phyloP scores from a whole-genome alignment of 2,888 invertebrate genomes.

The Microplitis manilae region DNA sequence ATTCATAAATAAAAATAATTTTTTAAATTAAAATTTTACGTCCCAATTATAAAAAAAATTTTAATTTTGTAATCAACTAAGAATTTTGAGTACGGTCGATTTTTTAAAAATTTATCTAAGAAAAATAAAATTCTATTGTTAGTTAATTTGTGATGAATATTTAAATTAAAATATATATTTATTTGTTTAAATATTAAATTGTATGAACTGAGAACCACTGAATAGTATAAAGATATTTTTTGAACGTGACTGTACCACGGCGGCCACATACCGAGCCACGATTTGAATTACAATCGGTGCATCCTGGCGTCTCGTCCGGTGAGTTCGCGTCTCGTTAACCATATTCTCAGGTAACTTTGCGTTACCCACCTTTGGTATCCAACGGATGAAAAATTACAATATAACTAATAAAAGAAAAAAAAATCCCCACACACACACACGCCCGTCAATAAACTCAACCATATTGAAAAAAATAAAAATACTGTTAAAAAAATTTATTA shows the following conservation, averaged over 20 bases:
- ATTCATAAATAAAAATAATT: too few species aligned
- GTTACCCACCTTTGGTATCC: constrained; percentile 29
- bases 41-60: too few species aligned
- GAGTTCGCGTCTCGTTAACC: constrained; percentile 59
- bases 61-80: too few species aligned
- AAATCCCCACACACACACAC: constrained; percentile 14
- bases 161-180: neutral
- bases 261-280: constrained; percentile 60
- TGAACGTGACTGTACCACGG: constrained; percentile 55
- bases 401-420: constrained; percentile 26
- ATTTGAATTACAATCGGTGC: constrained; percentile 69
- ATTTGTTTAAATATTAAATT: neutral
- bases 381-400: constrained; percentile 25
- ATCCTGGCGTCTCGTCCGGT: constrained; percentile 60
- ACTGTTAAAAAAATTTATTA: neutral
- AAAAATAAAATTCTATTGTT: constrained; percentile 8
- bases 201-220: constrained; percentile 48
- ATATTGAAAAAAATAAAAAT: neutral
- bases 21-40: too few species aligned
- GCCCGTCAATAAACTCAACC: neutral
- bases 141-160: neutral
- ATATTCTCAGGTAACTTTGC: constrained; percentile 52
- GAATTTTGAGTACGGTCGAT: too few species aligned
- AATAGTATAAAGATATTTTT: constrained; percentile 43
- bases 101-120: neutral